A percentile compares a stretch with the other conserved stretches of the same genome.
Conservation (phyloP, 2,888 invertebrate genomes). For the Lottia scabra region DNA sequence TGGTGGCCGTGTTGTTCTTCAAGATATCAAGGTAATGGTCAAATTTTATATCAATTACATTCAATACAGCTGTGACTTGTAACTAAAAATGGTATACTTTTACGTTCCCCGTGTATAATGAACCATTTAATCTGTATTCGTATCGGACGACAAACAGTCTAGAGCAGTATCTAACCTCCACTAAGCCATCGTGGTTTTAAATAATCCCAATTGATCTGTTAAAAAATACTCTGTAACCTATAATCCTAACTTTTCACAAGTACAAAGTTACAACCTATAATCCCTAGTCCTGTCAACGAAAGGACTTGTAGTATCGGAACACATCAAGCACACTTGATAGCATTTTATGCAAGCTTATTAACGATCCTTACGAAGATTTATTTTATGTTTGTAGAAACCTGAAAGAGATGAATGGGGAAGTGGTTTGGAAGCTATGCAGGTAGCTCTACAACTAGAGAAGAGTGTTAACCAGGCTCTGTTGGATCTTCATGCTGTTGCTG, state of each 20-base stretch:
- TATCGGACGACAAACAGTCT: too few species aligned
- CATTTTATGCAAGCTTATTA: too few species aligned
- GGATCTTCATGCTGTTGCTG: conserved; percentile 76
- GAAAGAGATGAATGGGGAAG: conserved; percentile 77
- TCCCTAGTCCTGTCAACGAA: too few species aligned
- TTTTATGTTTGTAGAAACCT: conserved; percentile 56
- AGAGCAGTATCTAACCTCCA: neutral
- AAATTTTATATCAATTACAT: too few species aligned
- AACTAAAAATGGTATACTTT: conserved; percentile 11
- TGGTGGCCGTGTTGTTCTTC: conserved; percentile 80
- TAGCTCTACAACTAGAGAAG: conserved; percentile 82
- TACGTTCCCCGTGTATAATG: neutral
- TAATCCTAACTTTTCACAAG: too few species aligned
- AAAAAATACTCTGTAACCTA: too few species aligned
- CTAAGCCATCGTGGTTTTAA: too few species aligned
- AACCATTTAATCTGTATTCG: too few species aligned
- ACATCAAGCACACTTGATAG: too few species aligned
- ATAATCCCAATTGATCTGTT: too few species aligned
- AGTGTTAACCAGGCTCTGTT: conserved; percentile 81
- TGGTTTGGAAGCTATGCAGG: conserved; percentile 79
- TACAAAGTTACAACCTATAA: too few species aligned
- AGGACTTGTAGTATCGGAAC: too few species aligned
- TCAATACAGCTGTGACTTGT: neutral
- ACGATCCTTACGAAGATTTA: neutral
- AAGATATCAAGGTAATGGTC: conserved; percentile 73